Base-by-base conservation (phyloP, 2,113 vertebrate genomes). In the Lynx canadensis region DNA sequence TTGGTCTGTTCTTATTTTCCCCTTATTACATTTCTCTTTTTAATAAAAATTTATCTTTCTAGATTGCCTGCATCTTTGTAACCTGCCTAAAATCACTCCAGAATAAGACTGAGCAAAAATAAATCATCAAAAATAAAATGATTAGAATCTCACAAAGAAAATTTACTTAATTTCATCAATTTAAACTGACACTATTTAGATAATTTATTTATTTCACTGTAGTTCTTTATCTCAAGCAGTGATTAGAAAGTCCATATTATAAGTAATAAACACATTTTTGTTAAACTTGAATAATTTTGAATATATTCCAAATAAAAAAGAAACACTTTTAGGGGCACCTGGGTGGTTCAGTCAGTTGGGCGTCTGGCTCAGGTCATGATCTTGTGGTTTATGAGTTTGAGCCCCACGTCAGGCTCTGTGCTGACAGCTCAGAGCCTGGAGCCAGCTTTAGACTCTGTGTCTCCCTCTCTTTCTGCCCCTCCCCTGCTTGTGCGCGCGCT, bases 111-210 rank as follows among this genome's bases (percentile, higher is more conserved):
- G 16, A 18, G 27, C 69, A 71, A 86, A 86, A 85, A 80, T 63
- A 93, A 92, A 79, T 93, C 23, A 25, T 85, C 55, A 74, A 82
- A 92, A 79, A 57, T 66, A 76, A 92, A 95, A 85, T 74, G 14
- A 90, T 52, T 81, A 84, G n/a, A 86, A 50, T 86, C 73, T 82
- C 41, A 76, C 48, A 92, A 87, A 66, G 68, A 81, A 83, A 83
- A 55, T 81, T 33, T 84, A 52, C 4, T 15, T 27, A 89, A n/a
- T 82, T 68, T 94, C 41, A 60, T 85, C 76, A 63, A 36, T 68
- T 76, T 89, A 94, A 50, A 57, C 68, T 57, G 45, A 50, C 52
- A 50, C 65, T 41, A 81, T 38, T 69, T 93, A 52, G 38, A 36
- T 95, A 33, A 81, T 45, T 89, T 87, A 23, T 76, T 68, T 31